Base-by-base conservation (phyloP, 2,113 vertebrate genomes). In the Dipodomys ordii region DNA sequence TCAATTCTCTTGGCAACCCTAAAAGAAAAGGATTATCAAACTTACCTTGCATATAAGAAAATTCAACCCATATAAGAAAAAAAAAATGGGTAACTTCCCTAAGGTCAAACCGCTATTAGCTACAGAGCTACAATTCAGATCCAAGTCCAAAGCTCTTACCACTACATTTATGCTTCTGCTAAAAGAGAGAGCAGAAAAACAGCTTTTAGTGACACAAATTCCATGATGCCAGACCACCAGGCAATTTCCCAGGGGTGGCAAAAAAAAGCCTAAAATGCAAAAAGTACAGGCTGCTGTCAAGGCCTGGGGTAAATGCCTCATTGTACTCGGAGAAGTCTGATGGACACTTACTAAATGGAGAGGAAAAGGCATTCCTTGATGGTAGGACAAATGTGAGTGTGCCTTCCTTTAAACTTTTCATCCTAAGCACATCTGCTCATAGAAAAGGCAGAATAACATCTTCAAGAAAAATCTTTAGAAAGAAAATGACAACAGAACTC, bases 261-360 rank as follows among this genome's bases (percentile, higher is more conserved):
- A 92, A 94, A 97, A 97, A 97, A 96, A 96, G 92, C 92, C 96
- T 94, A 95, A 94, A 96, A 95, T 94, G 90, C 76, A 97, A 76
- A 83, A 96, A 95, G 79, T 93, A 94, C 22, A 60, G 67, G 92
- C 95, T 96, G 93, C 88, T 7, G 15, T 67, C 0, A 46, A 90
- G 90, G 94, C n/a, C 81, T 83, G 44, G 74, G 95, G 91, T 96
- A 96, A 97, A 97, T 92, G 94, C 95, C 67, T 93, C 92, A 96
- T 93, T 97, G 96, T 96, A 73, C 94, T 97, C 82, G 69, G 74
- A 64, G 88, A 90, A 96, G 92, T 94, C 93, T 97, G 96, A 97
- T 95, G 95, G 97, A 97, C 94, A 90, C 67, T 62, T 92, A 94
- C 82, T 96, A 97, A 97, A 97, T 88, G 88, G 86, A 87, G 81